Percentiles rank a stretch among this genome's conserved stretches.
These are phyloP conservation scores for Drosophila ironensis DNA, from an alignment of 1,140 invertebrate species.

Conservation along the genomic window DNA sequence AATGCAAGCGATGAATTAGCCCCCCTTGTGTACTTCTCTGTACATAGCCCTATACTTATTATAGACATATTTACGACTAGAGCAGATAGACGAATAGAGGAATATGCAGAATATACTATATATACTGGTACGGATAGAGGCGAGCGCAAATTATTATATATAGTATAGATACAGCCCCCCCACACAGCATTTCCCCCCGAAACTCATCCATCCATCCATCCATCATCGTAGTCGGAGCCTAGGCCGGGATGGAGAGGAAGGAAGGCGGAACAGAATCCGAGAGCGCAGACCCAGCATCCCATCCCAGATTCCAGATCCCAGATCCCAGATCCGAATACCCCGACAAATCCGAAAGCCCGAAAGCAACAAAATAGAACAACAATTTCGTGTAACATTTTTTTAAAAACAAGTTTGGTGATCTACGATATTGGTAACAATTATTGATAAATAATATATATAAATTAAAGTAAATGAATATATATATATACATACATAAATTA, in stretches of 20 bases:
- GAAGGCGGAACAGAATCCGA: slow-evolving; percentile 11
- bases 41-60: slow-evolving; percentile 49
- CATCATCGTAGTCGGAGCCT: slow-evolving; percentile 25
- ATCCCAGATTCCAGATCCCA: not conserved
- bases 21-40: slow-evolving; percentile 53
- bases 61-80: slow-evolving; percentile 40
- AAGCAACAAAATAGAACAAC: slow-evolving; percentile 40
- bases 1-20: slow-evolving; percentile 28
- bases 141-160: slow-evolving; percentile 64
- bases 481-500: slow-evolving; percentile 59
- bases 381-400: slow-evolving; percentile 77
- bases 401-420: slow-evolving; percentile 81
- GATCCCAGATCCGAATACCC: slow-evolving; percentile 3
- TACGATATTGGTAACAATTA: slow-evolving; percentile 80
- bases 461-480: slow-evolving; percentile 17
- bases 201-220: too few relatives aligned
- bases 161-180: slow-evolving; percentile 35
- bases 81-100: slow-evolving; percentile 47
- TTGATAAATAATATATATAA: slow-evolving; percentile 60
- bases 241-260: slow-evolving; percentile 26
- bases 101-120: slow-evolving; percentile 29
- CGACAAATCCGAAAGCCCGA: slow-evolving; percentile 16
- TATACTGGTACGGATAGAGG: slow-evolving; percentile 37
- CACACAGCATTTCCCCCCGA: too few relatives aligned
- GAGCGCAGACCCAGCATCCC: not conserved